Evolutionary conservation across 2,888 invertebrate genomes (phyloP).

Genomic region (Catotricha subobsoleta): DNA sequence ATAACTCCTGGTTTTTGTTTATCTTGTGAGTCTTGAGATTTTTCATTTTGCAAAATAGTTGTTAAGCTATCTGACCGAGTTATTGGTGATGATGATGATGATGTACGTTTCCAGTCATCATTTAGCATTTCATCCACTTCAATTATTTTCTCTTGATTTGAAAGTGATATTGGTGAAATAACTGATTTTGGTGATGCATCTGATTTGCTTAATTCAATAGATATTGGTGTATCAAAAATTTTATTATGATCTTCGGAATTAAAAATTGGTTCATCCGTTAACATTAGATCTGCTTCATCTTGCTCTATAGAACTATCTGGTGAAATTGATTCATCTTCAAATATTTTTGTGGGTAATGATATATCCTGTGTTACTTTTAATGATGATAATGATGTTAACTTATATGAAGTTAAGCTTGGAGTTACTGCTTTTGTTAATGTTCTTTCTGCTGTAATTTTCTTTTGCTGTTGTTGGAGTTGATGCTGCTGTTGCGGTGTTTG

Average conservation of each 20-base stretch:
- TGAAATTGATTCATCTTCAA: slow-evolving; percentile 46
- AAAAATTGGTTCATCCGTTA: slow-evolving; percentile 15
- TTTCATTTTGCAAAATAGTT: slow-evolving; percentile 9
- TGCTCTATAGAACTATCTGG: slow-evolving; percentile 34
- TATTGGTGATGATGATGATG: slow-evolving; percentile 19
- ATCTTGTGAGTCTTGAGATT: slow-evolving; percentile 11
- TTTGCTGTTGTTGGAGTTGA: slow-evolving; percentile 15
- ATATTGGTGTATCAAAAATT: background rate
- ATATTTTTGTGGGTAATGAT: slow-evolving; percentile 44
- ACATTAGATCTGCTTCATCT: slow-evolving; percentile 18
- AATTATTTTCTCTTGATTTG: background rate
- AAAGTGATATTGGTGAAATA: background rate
- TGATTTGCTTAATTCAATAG: background rate
- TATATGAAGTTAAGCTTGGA: slow-evolving; percentile 32
- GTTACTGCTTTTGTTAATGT: slow-evolving; percentile 7
- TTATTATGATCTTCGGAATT: background rate
- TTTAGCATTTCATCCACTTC: slow-evolving; percentile 6
- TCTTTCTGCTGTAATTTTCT: slow-evolving; percentile 6
- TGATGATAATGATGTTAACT: slow-evolving; percentile 37
- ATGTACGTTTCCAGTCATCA: slow-evolving; percentile 13
- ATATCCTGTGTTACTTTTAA: slow-evolving; percentile 37
- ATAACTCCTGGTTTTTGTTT: slow-evolving; percentile 9
- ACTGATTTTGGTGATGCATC: background rate
- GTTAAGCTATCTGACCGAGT: slow-evolving; percentile 9
- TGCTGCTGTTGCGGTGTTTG: slow-evolving; percentile 16